A percentile compares a stretch with the other conserved stretches of the same genome.
Conservation (phyloP, 2,888 invertebrate genomes). For the Metacarcinus magister region DNA sequence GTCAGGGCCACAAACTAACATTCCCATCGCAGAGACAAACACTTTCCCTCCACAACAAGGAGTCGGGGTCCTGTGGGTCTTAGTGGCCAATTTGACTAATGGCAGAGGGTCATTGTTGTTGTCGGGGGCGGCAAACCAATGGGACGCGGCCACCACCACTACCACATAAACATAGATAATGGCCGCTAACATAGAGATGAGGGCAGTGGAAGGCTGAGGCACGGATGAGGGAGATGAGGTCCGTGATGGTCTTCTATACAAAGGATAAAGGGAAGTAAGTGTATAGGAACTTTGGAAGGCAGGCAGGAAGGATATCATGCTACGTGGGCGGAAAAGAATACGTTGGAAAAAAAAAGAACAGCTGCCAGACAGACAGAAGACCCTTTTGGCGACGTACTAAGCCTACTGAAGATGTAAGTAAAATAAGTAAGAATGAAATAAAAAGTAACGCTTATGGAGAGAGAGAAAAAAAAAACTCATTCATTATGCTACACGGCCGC, state of each 20-base stretch:
- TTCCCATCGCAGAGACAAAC: not conserved
- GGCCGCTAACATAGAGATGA: not conserved
- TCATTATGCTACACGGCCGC: not conserved
- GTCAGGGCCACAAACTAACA: not conserved
- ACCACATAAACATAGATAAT: slow-evolving; percentile 31
- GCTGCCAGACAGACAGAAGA: too few relatives aligned
- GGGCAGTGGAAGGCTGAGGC: not conserved
- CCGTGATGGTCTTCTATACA: not conserved
- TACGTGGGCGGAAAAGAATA: not conserved
- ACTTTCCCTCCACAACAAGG: not conserved
- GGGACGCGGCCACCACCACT: not conserved
- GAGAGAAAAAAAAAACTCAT: not conserved
- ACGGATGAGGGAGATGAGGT: not conserved
- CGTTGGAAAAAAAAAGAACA: not conserved
- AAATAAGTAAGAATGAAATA: not conserved
- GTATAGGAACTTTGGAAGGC: not conserved
- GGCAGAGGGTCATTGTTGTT: slow-evolving; percentile 15
- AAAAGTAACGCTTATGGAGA: not conserved
- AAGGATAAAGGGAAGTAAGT: too few relatives aligned
- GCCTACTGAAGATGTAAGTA: too few relatives aligned
- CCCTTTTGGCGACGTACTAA: too few relatives aligned
- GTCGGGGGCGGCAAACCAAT: slow-evolving; percentile 15
- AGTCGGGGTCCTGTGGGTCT: not conserved
- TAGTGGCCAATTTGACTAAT: slow-evolving; percentile 3
- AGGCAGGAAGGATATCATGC: not conserved